Evolutionary conservation across 2,797 vertebrate species (phyloP).

Genomic region (Pelobates cultripes): DNA sequence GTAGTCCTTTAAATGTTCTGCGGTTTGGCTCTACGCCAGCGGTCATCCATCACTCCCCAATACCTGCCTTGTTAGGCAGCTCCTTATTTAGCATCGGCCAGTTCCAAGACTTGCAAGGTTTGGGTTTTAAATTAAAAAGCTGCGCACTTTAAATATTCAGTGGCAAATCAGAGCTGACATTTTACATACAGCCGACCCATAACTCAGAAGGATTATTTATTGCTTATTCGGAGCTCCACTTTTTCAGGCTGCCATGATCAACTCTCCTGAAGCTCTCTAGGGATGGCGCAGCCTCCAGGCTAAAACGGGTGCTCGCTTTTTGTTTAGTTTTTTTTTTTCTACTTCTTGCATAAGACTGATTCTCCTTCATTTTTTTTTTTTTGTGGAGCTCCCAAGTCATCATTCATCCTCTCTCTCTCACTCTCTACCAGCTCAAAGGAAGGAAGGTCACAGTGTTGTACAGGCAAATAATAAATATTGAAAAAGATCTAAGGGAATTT

Average conservation of each 20-base stretch:
- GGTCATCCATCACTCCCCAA: slow-evolving; percentile 49
- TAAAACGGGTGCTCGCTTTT: not conserved
- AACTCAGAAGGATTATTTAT: slow-evolving; percentile 43
- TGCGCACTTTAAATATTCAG: slow-evolving; percentile 52
- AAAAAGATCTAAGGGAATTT: slow-evolving; percentile 29
- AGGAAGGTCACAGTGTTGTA: slow-evolving; percentile 20
- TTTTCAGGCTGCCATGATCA: not conserved
- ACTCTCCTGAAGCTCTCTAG: not conserved
- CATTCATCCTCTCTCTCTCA: slow-evolving; percentile 4
- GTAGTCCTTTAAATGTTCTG: slow-evolving; percentile 32
- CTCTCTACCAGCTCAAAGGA: slow-evolving; percentile 13
- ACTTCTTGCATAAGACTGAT: slow-evolving; percentile 27
- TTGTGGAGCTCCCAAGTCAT: slow-evolving; percentile 5
- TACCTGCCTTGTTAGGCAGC: slow-evolving; percentile 51
- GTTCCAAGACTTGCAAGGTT: slow-evolving; percentile 18
- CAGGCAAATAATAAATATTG: slow-evolving; percentile 48
- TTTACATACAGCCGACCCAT: slow-evolving; percentile 37
- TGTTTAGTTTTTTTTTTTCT: not conserved
- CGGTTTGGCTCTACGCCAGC: slow-evolving; percentile 34
- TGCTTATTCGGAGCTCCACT: not conserved
- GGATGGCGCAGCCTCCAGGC: not conserved
- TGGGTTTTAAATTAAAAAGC: slow-evolving; percentile 40
- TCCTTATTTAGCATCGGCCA: slow-evolving; percentile 44
- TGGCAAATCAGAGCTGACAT: slow-evolving; percentile 53
- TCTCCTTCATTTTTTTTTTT: slow-evolving; percentile 33